phyloP scores from a whole-genome alignment of 2,888 invertebrate species.

The Hirtodrosophila trivittata region DNA sequence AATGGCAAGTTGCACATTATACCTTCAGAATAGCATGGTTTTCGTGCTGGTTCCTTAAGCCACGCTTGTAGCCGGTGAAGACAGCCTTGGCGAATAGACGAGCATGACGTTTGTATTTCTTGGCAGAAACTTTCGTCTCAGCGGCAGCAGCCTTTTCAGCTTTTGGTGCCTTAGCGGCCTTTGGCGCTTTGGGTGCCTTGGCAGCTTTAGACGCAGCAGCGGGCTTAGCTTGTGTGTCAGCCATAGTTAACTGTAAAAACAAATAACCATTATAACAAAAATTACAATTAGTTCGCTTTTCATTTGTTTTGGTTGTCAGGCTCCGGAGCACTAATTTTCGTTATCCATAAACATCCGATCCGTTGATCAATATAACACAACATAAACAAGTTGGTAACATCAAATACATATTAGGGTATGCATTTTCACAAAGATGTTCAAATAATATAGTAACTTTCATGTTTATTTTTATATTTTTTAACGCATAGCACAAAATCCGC shows the following conservation, averaged over 20 bases:
- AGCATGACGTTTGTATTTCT: constrained; percentile 87
- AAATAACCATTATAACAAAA: constrained; percentile 9
- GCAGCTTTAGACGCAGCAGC: constrained; percentile 73
- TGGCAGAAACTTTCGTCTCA: constrained; percentile 76
- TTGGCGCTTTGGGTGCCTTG: constrained; percentile 78
- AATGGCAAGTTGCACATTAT: constrained; percentile 8
- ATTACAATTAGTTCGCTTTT: constrained; percentile 7
- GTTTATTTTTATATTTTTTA: constrained; percentile 55
- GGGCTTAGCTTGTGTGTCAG: constrained; percentile 83
- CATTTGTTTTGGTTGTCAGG: constrained; percentile 58
- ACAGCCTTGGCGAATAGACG: constrained; percentile 98
- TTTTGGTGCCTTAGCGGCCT: constrained; percentile 77
- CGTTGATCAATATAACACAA: neutral
- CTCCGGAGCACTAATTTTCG: constrained; percentile 6
- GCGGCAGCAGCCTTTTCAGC: constrained; percentile 77
- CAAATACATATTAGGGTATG: constrained; percentile 20
- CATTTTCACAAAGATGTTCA: constrained; percentile 44
- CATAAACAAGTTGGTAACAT: constrained; percentile 9
- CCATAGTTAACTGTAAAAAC: constrained; percentile 80
- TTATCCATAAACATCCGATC: constrained; percentile 75
- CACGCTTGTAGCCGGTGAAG: constrained; percentile 97
- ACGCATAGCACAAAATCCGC: constrained; percentile 67
- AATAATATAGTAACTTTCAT: constrained; percentile 28
- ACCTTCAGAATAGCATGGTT: constrained; percentile 96
- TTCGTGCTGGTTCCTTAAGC: constrained; percentile 98